A percentile compares a stretch with the other conserved stretches of the same genome.
Conservation (phyloP, 2,113 vertebrate species). For the Sialia sialis region DNA sequence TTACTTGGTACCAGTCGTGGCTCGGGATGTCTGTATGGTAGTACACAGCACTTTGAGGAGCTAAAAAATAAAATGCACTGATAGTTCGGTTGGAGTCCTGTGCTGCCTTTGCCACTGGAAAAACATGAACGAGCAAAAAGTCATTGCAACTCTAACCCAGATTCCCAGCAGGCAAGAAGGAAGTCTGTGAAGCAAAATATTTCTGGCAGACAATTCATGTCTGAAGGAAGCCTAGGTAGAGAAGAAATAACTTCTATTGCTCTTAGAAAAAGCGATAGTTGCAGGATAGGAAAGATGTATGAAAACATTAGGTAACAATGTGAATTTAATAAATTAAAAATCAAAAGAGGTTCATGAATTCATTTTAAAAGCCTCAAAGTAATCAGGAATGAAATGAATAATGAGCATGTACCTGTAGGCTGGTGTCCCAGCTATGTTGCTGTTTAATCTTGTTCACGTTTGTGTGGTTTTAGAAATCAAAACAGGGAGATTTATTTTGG, state of each 20-base stretch:
- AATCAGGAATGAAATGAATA: background rate
- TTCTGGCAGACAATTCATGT: background rate
- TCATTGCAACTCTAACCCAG: background rate
- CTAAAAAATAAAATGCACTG: background rate
- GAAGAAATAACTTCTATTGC: background rate
- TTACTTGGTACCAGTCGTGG: background rate
- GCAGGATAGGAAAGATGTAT: background rate
- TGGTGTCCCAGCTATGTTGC: background rate
- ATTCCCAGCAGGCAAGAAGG: background rate
- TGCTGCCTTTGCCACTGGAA: background rate
- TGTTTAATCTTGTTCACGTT: background rate
- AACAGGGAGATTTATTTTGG: background rate
- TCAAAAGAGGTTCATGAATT: background rate
- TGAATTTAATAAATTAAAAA: background rate
- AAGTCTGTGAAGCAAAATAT: rapidly evolving
- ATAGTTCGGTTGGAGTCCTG: rapidly evolving
- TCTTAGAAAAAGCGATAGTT: background rate
- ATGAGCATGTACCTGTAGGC: background rate
- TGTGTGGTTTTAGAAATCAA: background rate
- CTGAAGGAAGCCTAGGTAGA: background rate
- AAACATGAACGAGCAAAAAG: background rate
- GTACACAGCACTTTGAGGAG: background rate
- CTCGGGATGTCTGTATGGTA: background rate
- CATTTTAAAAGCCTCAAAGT: background rate
- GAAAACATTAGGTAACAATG: background rate